Evolutionary conservation across 2,797 vertebrate genomes (phyloP), one percentile per base, ranked within the genome.

Genomic region (Sebastiscus tertius): DNA sequence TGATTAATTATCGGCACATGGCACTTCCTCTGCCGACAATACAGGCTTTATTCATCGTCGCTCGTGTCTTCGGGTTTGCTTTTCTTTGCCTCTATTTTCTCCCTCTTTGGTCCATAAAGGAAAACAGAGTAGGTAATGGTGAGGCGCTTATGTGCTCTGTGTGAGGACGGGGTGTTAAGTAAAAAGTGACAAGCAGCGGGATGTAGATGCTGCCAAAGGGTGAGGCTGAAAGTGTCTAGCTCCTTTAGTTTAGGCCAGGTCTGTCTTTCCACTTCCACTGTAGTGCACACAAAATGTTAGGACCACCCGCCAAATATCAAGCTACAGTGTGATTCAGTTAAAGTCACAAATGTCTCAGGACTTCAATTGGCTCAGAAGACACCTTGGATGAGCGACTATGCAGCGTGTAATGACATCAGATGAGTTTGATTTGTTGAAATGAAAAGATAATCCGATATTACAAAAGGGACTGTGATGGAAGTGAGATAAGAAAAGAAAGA

Each of bases 1-100:
- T 94, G 94, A 95, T 95, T 94, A 94, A 96, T 95, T 92, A 93
- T 90, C 88, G 80, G 88, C 87, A 83, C 79, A 20, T n/a, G 27
- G 79, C 87, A 82, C 88, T 92, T 94, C 90, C 92, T 80, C 78
- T 42, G 82, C 91, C 89, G 89, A 92, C 90, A 94, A 93, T 92
- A 73, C 69, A 0, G 85, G 26, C 88, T 93, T 94, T 90, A 95
- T 95, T 93, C 91, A 71, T 80, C 39, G 8, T 42, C 36, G 18
- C 83, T 85, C 71, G 22, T 61, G 80, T 90, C 87, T 82, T 83
- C 52, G 6, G 58, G 42, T 92, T 91, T 92, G 89, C 88, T 93
- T 94, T 91, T 90, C 88, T 89, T 90, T 77, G 83, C 87, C 84
- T 83, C 72, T 82, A 84, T 84, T 88, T 92, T 92, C 91, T 81